Evolutionary conservation across 2,888 invertebrate genomes (phyloP), one percentile per base, ranked within the genome.

Genomic region (Teinopalpus imperialis): DNA sequence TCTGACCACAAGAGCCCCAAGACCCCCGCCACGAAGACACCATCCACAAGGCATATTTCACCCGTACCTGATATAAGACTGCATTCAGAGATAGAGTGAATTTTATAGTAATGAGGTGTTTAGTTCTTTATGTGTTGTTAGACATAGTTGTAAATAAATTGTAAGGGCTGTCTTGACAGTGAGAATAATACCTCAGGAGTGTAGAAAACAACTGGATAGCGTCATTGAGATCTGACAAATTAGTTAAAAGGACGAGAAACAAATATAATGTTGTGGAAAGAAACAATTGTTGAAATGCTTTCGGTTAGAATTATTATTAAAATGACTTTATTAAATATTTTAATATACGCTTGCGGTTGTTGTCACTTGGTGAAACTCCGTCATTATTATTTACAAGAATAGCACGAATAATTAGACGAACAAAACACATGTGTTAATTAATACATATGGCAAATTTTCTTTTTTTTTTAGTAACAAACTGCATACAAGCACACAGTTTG

Each of bases 1-100:
- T 86, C 85, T 12, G 83, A 81, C 66, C 83, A 85, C 56, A 88
- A 88, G 62, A 83, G 81, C 61, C 86, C 86, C n/a, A 69, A 66
- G 46, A 75, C 82, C 0, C 78, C 81, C 16, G 53, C 68, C 54
- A 66, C 74, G 1, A 75, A 76, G 48, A 86, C 87, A 0, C 86
- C 87, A 0, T 74, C 77, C 48, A 69, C 76, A 1, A 49, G 75
- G 42, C 69, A 63, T n/a, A 51, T 44, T 8, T 56, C 56, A 4
- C 57, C 63, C 2, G 48, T 54, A 43, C 59, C 66, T 1, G 72
- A 67, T 30, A 54, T 61, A 14, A 49, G 60, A 30, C 49, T 66
- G 43, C 66, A 65, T 6, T 51, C 57, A 0, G 53, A 55, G 45
- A 45, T 54, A 55, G 40, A 40, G 39, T 40, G 39, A 40, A 21